Evolutionary conservation across 2,888 invertebrate species (phyloP), one percentile per base, ranked within the genome.

Genomic region (Acrobasis repandana): DNA sequence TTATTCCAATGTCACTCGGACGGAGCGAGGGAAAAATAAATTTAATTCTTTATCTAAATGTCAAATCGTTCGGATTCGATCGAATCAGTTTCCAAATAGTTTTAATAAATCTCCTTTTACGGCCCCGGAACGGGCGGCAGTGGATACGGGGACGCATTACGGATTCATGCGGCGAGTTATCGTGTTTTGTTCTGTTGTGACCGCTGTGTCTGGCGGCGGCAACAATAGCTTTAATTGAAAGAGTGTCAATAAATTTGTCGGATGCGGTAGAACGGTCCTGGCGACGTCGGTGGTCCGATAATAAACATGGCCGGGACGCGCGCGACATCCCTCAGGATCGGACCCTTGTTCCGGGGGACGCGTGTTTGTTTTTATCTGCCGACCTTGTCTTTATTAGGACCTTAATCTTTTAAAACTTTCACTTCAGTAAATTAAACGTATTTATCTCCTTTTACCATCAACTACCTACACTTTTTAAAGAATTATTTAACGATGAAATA

Each of bases 91-190:
- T 86, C 87, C 88, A 89, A 92, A 92, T 91, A 91, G 91, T 92
- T 92, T 91, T 88, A 91, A 92, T 92, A 92, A 92, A 92, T 92
- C 92, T 91, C 90, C 90, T 91, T 92, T 92, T 90, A 92, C 90
- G 80, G 87, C 82, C 71, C 76, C 75, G 75, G 77, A 79, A 80
- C 82, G 80, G 76, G 77, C 79, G 77, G 80, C 84, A 81, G 79
- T 77, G 82, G 88, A 89, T 90, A 89, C 79, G 81, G 80, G 75
- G 75, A 79, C 80, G 76, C 86, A 85, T 85, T 86, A 88, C 83
- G 81, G 83, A 86, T 85, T 84, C 88, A 86, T 79, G 86, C 83
- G 82, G 85, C 85, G 83, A 83, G 85, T 90, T 91, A 91, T 92
- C 90, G 81, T 88, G 90, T 88, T 88, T 83, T 86, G 86, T 83